A percentile compares a stretch with the other conserved stretches of the same genome.
phyloP scores from a whole-genome alignment of 1,140 invertebrate species.

The Polyergus mexicanus region DNA sequence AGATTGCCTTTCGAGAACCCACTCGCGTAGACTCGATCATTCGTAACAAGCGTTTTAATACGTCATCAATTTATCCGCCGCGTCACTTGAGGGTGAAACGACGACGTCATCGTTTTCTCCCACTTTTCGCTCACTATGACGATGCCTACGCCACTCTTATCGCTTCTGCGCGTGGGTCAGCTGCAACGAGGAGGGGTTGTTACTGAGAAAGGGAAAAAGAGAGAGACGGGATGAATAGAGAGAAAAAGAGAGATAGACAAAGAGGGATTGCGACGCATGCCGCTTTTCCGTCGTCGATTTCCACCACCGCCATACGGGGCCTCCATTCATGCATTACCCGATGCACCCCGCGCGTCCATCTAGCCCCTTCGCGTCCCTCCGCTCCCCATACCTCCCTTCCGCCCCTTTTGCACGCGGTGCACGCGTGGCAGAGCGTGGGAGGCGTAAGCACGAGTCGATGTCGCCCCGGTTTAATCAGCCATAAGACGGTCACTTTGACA shows the following conservation, averaged over 20 bases:
- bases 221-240: slow-evolving; percentile 11
- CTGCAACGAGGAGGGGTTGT: slow-evolving; percentile 3
- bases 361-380: not conserved
- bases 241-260: not conserved
- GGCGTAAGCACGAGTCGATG: slow-evolving; percentile 74
- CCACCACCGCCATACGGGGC: slow-evolving; percentile 65
- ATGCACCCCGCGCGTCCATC: slow-evolving; percentile 53
- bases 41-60: slow-evolving; percentile 32
- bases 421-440: slow-evolving; percentile 77
- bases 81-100: slow-evolving; percentile 34
- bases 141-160: slow-evolving; percentile 50
- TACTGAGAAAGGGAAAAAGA: slow-evolving; percentile 21
- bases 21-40: slow-evolving; percentile 46
- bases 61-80: slow-evolving; percentile 58
- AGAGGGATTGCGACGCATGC: not conserved
- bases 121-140: slow-evolving; percentile 16
- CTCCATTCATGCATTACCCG: slow-evolving; percentile 76
- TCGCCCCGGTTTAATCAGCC: slow-evolving; percentile 69
- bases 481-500: slow-evolving; percentile 70
- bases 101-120: slow-evolving; percentile 61
- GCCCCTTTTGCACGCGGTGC: slow-evolving; percentile 45
- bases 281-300: slow-evolving; percentile 58
- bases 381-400: slow-evolving; percentile 28
- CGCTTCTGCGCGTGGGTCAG: slow-evolving; percentile 35
- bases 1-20: slow-evolving; percentile 6